phyloP scores from a whole-genome alignment of 1,140 invertebrate species.

The Scylla paramamosain region DNA sequence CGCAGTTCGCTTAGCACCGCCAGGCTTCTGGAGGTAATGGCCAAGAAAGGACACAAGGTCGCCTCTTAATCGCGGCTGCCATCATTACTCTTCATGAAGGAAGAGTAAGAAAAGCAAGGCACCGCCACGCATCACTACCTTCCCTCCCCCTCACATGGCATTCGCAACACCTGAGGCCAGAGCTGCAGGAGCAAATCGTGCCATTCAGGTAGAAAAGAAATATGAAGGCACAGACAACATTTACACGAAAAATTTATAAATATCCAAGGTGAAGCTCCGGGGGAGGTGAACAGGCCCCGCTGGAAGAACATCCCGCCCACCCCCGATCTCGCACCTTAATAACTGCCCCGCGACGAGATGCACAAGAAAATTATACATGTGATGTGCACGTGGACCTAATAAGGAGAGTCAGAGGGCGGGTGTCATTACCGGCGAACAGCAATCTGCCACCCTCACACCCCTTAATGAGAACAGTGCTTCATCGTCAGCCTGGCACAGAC shows the following conservation, averaged over 20 bases:
- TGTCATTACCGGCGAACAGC: neutral
- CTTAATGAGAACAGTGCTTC: neutral
- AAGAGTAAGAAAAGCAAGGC: neutral
- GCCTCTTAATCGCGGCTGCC: neutral
- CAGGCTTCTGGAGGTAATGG: neutral
- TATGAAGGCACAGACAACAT: neutral
- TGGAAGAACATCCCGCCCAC: neutral
- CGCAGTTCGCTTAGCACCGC: neutral
- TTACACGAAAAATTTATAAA: neutral
- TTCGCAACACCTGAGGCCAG: neutral
- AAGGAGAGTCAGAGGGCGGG: neutral
- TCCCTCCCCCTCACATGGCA: neutral
- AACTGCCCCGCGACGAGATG: neutral
- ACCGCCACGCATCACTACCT: neutral
- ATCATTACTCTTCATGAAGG: neutral
- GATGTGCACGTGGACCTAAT: neutral
- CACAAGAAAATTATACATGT: conserved; percentile 15
- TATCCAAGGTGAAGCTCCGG: neutral
- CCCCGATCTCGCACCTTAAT: neutral
- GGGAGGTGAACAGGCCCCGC: neutral
- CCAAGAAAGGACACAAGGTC: neutral
- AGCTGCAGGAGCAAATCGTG: neutral
- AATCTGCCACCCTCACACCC: neutral
- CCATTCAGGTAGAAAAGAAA: neutral
- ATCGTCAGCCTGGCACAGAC: neutral